Evolutionary conservation across 1,140 invertebrate genomes (phyloP).

Genomic region (Steinernema khuongi): DNA sequence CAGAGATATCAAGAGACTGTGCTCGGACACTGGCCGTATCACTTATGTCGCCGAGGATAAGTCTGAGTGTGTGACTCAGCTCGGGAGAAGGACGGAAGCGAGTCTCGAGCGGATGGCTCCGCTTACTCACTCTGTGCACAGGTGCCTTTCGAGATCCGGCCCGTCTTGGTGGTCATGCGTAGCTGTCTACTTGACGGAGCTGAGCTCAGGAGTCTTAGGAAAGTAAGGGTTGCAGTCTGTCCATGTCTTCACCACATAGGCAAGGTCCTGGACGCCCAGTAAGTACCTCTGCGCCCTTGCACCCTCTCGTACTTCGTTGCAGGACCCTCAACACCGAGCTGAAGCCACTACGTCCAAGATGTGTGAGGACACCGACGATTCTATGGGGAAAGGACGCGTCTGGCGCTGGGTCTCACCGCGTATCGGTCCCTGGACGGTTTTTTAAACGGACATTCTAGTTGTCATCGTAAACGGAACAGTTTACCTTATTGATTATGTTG

Average conservation of each 20-base stretch:
- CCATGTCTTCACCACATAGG: conserved; percentile 89
- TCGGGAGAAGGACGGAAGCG: too few species aligned
- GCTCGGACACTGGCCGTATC: too few species aligned
- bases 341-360: conserved; percentile 87
- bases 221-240: too few species aligned
- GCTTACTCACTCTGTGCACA: too few species aligned
- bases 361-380: conserved; percentile 88
- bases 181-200: too few species aligned
- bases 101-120: too few species aligned
- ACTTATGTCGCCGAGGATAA: too few species aligned
- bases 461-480: neutral
- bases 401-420: neutral
- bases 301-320: conserved; percentile 40
- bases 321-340: conserved; percentile 78
- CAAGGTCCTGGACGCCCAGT: conserved; percentile 77
- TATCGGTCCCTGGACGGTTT: neutral
- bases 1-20: too few species aligned
- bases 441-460: neutral
- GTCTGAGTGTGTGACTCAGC: too few species aligned
- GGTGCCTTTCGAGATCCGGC: too few species aligned
- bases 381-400: conserved; percentile 89
- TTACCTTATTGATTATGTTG: neutral
- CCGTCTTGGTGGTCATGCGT: too few species aligned
- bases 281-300: conserved; percentile 44
- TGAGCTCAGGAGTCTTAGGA: too few species aligned